Conservation (phyloP, 2,888 invertebrate genomes). For the Nemotelus pantherinus region DNA sequence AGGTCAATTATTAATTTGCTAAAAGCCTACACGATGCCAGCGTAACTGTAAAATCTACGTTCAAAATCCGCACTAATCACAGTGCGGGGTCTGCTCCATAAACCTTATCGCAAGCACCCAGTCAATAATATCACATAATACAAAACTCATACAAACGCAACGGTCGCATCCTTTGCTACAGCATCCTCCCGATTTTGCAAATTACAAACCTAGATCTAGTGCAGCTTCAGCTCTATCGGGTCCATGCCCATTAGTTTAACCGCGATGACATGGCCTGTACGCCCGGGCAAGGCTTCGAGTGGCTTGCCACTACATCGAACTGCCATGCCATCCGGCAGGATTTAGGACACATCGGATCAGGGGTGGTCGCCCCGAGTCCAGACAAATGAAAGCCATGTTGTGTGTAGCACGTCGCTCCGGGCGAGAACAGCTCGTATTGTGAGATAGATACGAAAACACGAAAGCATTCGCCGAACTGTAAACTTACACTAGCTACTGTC, state of each 20-base stretch:
- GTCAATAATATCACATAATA: too few species aligned
- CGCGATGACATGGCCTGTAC: constrained; percentile 63
- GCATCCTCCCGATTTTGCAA: too few species aligned
- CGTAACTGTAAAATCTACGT: too few species aligned
- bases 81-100: too few species aligned
- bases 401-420: neutral
- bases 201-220: neutral
- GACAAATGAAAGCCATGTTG: neutral
- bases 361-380: constrained; percentile 6
- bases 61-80: too few species aligned
- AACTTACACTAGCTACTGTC: too few species aligned
- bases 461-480: too few species aligned
- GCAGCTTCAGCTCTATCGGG: constrained; percentile 4
- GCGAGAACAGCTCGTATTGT: neutral
- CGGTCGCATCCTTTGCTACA: too few species aligned
- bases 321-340: constrained; percentile 53
- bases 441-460: neutral
- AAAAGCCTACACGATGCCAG: too few species aligned
- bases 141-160: too few species aligned
- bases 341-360: constrained; percentile 40
- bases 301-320: constrained; percentile 58
- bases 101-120: too few species aligned
- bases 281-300: constrained; percentile 62
- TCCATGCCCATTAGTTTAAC: constrained; percentile 62
- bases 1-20: too few species aligned